These are phyloP conservation scores for Melospiza georgiana DNA, from an alignment of 2,113 vertebrate genomes.

Conservation along the genomic window DNA sequence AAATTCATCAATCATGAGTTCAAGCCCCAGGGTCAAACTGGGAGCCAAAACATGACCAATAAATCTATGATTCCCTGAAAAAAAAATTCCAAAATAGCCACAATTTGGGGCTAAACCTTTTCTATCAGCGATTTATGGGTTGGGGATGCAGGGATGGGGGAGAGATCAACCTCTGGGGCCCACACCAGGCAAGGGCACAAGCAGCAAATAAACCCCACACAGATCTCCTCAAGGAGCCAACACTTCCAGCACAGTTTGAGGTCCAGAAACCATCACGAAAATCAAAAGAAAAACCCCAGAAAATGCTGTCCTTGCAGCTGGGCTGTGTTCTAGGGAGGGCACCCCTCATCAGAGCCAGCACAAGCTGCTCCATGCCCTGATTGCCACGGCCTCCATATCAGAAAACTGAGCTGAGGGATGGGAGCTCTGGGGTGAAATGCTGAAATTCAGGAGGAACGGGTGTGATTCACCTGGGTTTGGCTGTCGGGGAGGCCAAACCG, in stretches of 20 bases:
- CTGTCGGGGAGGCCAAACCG: background rate
- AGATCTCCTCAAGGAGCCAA: background rate
- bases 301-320: background rate
- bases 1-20: background rate
- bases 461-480: conserved; percentile 25
- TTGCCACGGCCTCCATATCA: background rate
- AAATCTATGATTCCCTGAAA: background rate
- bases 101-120: background rate
- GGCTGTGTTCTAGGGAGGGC: background rate
- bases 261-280: background rate
- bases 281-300: accelerated
- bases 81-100: accelerated
- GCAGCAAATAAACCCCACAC: accelerated
- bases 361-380: background rate
- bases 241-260: background rate
- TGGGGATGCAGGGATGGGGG: background rate
- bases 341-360: background rate
- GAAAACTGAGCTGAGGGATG: background rate
- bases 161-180: background rate
- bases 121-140: accelerated
- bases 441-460: background rate
- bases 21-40: background rate
- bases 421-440: background rate
- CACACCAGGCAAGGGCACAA: background rate
- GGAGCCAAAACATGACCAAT: background rate